phyloP scores from a whole-genome alignment of 2,888 invertebrate species.

The Chalcosyrphus nemorum region DNA sequence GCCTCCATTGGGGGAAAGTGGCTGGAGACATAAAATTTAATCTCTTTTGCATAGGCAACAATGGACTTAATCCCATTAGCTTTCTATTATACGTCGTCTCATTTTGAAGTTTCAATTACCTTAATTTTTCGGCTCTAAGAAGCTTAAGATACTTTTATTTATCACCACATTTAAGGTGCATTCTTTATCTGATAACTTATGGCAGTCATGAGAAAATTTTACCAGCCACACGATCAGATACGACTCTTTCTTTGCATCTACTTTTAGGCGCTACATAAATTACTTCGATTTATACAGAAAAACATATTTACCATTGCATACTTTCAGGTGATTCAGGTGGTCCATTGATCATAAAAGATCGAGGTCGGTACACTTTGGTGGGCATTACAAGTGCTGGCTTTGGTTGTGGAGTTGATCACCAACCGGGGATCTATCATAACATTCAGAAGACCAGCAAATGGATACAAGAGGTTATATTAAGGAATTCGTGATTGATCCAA shows the following conservation, averaged over 20 bases:
- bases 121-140: neutral
- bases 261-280: conserved; percentile 72
- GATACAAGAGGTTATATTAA: conserved; percentile 85
- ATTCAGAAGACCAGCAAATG: conserved; percentile 87
- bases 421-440: conserved; percentile 93
- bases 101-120: neutral
- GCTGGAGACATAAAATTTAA: neutral
- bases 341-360: conserved; percentile 87
- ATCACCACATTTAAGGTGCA: neutral
- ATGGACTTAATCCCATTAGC: neutral
- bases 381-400: conserved; percentile 94
- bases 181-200: neutral
- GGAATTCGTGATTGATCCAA: conserved; percentile 74
- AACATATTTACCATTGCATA: conserved; percentile 39
- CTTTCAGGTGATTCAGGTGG: conserved; percentile 90
- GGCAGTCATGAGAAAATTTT: neutral
- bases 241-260: conserved; percentile 32
- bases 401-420: conserved; percentile 92
- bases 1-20: neutral
- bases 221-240: neutral
- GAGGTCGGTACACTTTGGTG: conserved; percentile 88
- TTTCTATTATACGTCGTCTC: neutral
- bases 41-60: neutral
- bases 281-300: too few species aligned
- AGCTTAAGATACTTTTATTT: neutral